Conservation (phyloP, 2,888 invertebrate species). For the Prosapia bicincta region DNA sequence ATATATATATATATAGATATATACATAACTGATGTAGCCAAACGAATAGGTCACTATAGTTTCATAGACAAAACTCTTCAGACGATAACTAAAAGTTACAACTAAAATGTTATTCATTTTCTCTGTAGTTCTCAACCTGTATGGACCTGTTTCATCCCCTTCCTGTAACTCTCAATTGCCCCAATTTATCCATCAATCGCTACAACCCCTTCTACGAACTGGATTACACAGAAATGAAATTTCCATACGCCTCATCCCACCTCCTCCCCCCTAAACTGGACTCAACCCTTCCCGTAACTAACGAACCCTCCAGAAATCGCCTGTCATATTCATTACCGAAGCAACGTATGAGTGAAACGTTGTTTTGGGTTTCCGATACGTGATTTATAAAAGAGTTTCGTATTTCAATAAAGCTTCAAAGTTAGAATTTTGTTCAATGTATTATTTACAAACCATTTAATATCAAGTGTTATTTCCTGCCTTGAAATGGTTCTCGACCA, state of each 20-base stretch:
- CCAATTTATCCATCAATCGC: not conserved
- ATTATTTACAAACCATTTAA: not conserved
- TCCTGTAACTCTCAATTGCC: not conserved
- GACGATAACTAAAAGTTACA: no score
- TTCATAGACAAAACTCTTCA: no score
- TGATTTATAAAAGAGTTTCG: conserved; percentile 20
- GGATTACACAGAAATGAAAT: conserved; percentile 22
- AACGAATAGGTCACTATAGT: no score
- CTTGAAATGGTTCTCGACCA: no score
- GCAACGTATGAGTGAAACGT: not conserved
- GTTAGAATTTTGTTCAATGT: not conserved
- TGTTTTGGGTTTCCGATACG: conserved; percentile 17
- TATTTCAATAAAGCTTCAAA: conserved; percentile 8
- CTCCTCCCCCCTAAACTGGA: not conserved
- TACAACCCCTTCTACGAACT: conserved; percentile 3
- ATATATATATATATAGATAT: no score
- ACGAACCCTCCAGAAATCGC: not conserved
- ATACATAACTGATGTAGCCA: no score
- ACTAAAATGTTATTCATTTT: no score
- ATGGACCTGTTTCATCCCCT: not conserved
- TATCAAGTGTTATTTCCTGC: no score
- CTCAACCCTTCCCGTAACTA: not conserved
- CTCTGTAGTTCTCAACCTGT: no score
- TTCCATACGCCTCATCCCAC: conserved; percentile 17
- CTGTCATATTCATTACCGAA: conserved; percentile 14